These are phyloP conservation scores for Lagopus muta DNA, from an alignment of 2,113 vertebrate genomes.

Conservation along the genomic window DNA sequence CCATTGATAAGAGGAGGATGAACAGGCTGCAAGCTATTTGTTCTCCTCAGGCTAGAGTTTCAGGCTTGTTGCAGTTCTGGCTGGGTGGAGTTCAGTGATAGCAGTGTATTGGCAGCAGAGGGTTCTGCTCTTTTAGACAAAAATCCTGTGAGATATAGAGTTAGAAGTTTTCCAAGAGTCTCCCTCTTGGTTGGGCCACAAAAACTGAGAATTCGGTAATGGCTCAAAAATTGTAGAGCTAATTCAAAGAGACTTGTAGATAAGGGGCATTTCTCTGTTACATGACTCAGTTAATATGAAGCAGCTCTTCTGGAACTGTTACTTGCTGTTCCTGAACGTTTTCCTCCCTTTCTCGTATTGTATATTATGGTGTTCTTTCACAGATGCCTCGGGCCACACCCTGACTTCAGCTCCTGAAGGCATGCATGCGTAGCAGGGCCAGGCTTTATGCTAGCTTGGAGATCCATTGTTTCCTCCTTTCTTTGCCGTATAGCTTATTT, in stretches of 20 bases:
- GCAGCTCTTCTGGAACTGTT: background rate
- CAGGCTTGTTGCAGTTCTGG: constrained; percentile 45
- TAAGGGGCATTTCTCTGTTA: background rate
- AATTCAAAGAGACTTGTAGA: background rate
- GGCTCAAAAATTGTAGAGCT: background rate
- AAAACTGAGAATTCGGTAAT: background rate
- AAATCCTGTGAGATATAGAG: background rate
- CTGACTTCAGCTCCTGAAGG: background rate
- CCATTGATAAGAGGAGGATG: constrained; percentile 58
- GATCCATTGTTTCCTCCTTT: constrained; percentile 14
- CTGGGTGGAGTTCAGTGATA: constrained; percentile 63
- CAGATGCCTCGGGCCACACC: constrained; percentile 54
- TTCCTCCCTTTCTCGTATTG: background rate
- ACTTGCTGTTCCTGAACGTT: background rate
- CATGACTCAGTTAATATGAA: background rate
- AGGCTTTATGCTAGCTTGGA: background rate
- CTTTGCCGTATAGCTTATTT: background rate
- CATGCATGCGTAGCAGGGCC: background rate
- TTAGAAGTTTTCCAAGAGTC: background rate
- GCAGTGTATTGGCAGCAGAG: background rate
- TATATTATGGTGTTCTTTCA: background rate
- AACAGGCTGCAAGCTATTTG: constrained; percentile 49
- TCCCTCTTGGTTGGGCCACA: rapidly evolving
- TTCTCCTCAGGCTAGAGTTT: constrained; percentile 35
- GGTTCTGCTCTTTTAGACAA: background rate